These are phyloP conservation scores for Zeugodacus cucurbitae DNA, from an alignment of 1,140 invertebrate species.

Conservation along the genomic window DNA sequence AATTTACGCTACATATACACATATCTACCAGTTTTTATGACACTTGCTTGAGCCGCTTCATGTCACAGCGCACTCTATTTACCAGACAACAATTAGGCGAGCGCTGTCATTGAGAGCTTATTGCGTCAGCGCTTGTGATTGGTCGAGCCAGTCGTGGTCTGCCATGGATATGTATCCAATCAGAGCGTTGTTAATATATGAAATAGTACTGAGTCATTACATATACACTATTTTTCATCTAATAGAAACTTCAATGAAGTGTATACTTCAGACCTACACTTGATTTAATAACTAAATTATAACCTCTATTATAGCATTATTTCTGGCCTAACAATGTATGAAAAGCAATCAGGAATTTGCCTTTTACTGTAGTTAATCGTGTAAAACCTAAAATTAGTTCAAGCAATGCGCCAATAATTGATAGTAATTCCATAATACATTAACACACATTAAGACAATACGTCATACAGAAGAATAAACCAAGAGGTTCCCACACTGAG, in stretches of 20 bases:
- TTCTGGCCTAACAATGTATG: neutral
- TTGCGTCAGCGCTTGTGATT: neutral
- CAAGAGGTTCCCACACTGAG: neutral
- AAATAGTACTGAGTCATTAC: neutral
- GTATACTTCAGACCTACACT: too few relatives aligned
- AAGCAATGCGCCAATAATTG: neutral
- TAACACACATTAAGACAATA: neutral
- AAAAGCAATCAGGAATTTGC: neutral
- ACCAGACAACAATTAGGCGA: neutral
- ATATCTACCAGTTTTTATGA: neutral
- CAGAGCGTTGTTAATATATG: neutral
- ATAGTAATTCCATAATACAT: neutral
- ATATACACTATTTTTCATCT: too few relatives aligned
- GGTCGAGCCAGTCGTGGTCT: neutral
- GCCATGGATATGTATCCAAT: neutral
- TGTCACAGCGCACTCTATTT: neutral
- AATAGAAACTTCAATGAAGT: too few relatives aligned
- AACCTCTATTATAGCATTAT: neutral
- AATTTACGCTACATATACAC: neutral
- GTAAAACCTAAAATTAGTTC: neutral
- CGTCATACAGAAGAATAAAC: neutral
- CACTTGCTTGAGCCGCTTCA: neutral
- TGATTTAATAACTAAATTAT: neutral
- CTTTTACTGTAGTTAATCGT: neutral
- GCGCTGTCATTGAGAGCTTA: neutral